phyloP scores from a whole-genome alignment of 2,797 vertebrate genomes.

The Sebastes goodei region DNA sequence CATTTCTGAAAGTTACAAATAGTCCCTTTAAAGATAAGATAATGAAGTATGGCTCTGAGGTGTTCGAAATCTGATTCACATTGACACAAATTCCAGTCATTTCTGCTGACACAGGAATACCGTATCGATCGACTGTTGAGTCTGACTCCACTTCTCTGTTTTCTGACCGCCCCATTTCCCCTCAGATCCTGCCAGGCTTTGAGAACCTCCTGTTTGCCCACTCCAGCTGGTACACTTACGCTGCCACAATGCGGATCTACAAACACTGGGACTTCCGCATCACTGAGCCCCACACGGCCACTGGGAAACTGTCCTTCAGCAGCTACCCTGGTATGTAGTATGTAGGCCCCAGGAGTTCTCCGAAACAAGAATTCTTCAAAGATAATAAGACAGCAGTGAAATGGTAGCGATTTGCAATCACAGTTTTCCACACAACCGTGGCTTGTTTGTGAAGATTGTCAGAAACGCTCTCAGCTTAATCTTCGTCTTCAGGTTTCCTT shows the following conservation, averaged over 20 bases:
- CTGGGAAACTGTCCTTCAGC: conserved; percentile 89
- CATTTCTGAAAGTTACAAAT: too few relatives aligned
- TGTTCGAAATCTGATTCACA: neutral
- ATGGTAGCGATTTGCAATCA: neutral
- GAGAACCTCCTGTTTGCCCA: conserved; percentile 93
- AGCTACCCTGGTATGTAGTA: conserved; percentile 88
- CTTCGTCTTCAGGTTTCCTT: conserved; percentile 84
- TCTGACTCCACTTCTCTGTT: neutral
- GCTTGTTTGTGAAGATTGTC: neutral
- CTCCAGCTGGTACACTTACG: conserved; percentile 94
- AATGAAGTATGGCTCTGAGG: neutral
- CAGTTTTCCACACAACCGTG: neutral
- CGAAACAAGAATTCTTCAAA: too few relatives aligned
- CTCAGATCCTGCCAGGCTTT: conserved; percentile 91
- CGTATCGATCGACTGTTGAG: neutral
- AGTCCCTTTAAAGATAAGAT: too few relatives aligned
- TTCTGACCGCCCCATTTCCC: neutral
- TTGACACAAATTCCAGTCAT: neutral
- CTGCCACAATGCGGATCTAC: conserved; percentile 91
- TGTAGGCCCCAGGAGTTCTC: too few relatives aligned
- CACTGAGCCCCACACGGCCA: conserved; percentile 77
- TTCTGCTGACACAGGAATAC: neutral
- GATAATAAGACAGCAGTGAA: too few relatives aligned
- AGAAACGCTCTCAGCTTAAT: neutral
- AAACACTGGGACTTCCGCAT: conserved; percentile 92